A percentile compares a stretch with the other conserved stretches of the same genome.
phyloP scores from a whole-genome alignment of 2,113 vertebrate genomes.

The Sterrhoptilus dennistouni region DNA sequence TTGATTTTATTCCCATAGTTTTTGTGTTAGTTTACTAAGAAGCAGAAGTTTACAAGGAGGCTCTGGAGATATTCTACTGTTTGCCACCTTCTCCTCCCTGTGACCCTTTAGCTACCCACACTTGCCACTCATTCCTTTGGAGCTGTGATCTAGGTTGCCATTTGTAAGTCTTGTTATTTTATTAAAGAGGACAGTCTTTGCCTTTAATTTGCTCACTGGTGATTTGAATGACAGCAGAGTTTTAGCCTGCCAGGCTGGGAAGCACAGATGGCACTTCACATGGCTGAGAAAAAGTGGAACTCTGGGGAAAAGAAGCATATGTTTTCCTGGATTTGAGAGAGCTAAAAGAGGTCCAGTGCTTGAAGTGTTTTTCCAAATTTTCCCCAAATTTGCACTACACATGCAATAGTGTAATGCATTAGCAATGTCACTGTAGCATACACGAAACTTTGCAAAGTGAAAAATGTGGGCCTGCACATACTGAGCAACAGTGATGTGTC shows the following conservation, averaged over 20 bases:
- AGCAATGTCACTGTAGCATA: background rate
- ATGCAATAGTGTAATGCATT: background rate
- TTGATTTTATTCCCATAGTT: background rate
- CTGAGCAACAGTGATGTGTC: background rate
- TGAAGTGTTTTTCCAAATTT: background rate
- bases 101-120: background rate
- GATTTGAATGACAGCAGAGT: slow-evolving; percentile 8
- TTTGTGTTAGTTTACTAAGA: background rate
- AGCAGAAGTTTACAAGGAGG: background rate
- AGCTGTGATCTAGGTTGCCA: background rate
- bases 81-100: background rate
- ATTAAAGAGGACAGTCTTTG: background rate
- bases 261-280: slow-evolving; percentile 51
- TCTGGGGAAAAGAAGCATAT: slow-evolving; percentile 15
- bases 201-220: slow-evolving; percentile 10
- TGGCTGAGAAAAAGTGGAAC: slow-evolving; percentile 22
- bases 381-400: background rate
- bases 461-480: background rate
- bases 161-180: background rate
- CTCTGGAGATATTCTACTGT: background rate
- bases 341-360: background rate
- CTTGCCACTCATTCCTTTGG: background rate
- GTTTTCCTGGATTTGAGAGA: slow-evolving; percentile 26
- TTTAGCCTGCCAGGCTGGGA: slow-evolving; percentile 11
- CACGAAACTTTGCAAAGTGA: background rate